These are phyloP conservation scores for Tretioscincus oriximinensis DNA, from an alignment of 2,113 vertebrate genomes.

Conservation along the genomic window DNA sequence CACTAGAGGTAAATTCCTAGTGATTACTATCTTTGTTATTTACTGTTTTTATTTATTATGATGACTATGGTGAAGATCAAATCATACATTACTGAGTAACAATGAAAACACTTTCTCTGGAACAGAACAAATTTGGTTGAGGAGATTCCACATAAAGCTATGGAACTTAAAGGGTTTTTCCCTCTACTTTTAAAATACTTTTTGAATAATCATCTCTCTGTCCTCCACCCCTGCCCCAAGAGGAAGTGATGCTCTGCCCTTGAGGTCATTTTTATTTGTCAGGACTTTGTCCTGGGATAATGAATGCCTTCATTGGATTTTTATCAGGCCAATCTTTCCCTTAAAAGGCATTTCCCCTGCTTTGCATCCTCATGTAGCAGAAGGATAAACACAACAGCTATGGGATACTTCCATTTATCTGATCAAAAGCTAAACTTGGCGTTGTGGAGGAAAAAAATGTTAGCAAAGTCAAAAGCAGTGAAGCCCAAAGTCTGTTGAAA, in stretches of 20 bases:
- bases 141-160: background rate
- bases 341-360: background rate
- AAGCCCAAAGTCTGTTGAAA: background rate
- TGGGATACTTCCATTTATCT: background rate
- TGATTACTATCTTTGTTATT: background rate
- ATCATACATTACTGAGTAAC: background rate
- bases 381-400: background rate
- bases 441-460: background rate
- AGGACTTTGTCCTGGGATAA: background rate
- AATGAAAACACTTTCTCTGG: background rate
- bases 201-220: background rate
- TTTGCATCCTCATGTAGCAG: background rate
- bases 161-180: background rate
- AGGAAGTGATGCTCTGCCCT: background rate
- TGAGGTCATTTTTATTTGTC: background rate
- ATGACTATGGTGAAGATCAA: too few relatives aligned
- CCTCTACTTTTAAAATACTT: background rate
- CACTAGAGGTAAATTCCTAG: background rate
- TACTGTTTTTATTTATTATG: too few relatives aligned
- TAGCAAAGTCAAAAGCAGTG: background rate
- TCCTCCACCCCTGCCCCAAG: background rate
- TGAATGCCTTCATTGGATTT: background rate
- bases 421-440: background rate
- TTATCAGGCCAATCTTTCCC: slow-evolving; percentile 1
- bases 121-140: background rate